These are phyloP conservation scores for Carpatolechia fugitivella DNA, from an alignment of 2,888 invertebrate species.

Conservation along the genomic window DNA sequence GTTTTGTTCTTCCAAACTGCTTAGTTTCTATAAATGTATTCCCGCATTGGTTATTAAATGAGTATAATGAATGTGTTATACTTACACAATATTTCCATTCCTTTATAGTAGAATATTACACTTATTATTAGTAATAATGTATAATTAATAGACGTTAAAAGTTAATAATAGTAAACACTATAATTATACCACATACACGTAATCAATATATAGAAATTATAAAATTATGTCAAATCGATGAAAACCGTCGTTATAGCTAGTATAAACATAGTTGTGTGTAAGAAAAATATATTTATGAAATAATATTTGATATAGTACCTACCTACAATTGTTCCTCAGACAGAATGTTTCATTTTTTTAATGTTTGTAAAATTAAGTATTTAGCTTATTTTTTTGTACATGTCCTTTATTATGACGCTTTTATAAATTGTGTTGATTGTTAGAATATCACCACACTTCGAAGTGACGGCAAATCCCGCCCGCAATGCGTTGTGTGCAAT, in stretches of 20 bases:
- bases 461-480: too few species aligned
- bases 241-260: constrained; percentile 1
- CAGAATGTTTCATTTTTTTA: not conserved
- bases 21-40: not conserved
- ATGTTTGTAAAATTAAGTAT: not conserved
- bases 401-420: not conserved
- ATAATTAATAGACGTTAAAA: too few species aligned
- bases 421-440: not conserved
- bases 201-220: not conserved
- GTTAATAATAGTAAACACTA: not conserved
- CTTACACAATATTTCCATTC: too few species aligned
- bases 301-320: not conserved
- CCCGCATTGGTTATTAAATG: not conserved
- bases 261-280: not conserved
- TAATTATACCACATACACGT: not conserved
- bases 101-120: not conserved
- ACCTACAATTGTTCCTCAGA: not conserved
- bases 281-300: not conserved
- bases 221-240: constrained; percentile 10
- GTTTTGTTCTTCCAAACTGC: not conserved
- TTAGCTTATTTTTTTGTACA: not conserved
- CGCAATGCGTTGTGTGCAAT: too few species aligned
- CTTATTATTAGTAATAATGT: not conserved
- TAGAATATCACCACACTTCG: too few species aligned
- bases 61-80: not conserved